Conservation (phyloP, 2,888 invertebrate genomes). For the Drosophila birchii region DNA sequence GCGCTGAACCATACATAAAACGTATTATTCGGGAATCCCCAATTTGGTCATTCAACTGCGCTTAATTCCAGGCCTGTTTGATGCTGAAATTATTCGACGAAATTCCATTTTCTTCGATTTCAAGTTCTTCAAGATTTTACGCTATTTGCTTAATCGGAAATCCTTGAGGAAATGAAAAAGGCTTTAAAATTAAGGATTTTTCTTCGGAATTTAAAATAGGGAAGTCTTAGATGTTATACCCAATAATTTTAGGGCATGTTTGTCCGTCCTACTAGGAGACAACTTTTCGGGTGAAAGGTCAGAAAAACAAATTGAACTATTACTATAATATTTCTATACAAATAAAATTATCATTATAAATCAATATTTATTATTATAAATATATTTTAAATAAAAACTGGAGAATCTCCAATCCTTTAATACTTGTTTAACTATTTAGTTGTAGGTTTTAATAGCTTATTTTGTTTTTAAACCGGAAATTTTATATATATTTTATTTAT, state of each 20-base stretch:
- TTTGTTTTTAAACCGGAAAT: not conserved
- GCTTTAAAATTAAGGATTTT: not conserved
- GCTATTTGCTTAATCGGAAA: not conserved
- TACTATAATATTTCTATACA: not conserved
- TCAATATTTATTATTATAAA: too few species aligned
- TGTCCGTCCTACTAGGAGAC: not conserved
- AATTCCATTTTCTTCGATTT: not conserved
- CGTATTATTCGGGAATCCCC: not conserved
- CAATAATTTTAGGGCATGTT: not conserved
- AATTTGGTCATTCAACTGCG: constrained; percentile 1
- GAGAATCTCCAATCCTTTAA: too few species aligned
- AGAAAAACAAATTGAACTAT: too few species aligned
- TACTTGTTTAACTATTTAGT: not conserved
- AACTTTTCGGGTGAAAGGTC: not conserved
- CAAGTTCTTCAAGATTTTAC: not conserved
- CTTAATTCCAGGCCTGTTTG: constrained; percentile 1
- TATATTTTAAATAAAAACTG: too few species aligned
- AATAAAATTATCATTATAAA: too few species aligned
- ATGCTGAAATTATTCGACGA: constrained; percentile 7
- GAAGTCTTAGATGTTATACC: not conserved
- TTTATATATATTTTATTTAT: not conserved
- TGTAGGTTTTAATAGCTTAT: not conserved
- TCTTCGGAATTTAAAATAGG: not conserved
- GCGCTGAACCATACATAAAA: constrained; percentile 28
- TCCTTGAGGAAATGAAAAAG: not conserved